phyloP scores from a whole-genome alignment of 2,888 invertebrate genomes.

The Lithophane leautieri region DNA sequence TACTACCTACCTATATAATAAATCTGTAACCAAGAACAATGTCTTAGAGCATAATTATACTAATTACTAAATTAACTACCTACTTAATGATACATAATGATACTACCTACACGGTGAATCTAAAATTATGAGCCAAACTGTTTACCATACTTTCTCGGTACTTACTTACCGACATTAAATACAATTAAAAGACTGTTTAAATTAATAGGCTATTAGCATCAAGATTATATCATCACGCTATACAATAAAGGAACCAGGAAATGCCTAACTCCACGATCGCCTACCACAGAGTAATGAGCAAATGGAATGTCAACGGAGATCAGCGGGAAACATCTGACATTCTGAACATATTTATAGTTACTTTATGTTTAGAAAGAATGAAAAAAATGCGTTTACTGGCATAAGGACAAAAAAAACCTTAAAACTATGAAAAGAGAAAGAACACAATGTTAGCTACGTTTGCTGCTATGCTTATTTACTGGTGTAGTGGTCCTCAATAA shows the following conservation, averaged over 20 bases:
- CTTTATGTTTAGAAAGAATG: background rate
- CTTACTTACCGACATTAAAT: constrained; percentile 1
- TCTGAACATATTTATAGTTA: background rate
- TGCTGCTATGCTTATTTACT: background rate
- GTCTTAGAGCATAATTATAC: constrained; percentile 11
- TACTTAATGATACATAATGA: background rate
- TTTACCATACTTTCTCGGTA: background rate
- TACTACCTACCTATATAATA: constrained; percentile 9
- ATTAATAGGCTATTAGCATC: constrained; percentile 41
- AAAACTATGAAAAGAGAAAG: background rate
- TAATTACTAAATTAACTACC: constrained; percentile 36
- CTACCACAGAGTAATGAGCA: constrained; percentile 18
- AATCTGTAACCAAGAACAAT: constrained; percentile 21
- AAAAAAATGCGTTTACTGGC: background rate
- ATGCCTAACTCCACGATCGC: constrained; percentile 25
- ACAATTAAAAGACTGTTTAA: constrained; percentile 57
- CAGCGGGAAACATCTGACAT: background rate
- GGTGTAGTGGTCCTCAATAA: background rate
- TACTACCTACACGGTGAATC: constrained; percentile 12
- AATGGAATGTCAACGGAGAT: constrained; percentile 22
- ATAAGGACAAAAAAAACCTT: background rate
- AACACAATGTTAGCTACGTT: too few relatives aligned
- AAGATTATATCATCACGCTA: constrained; percentile 48
- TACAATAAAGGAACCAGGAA: constrained; percentile 54
- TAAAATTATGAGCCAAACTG: background rate